Conservation (phyloP, 1,140 invertebrate species). For the Steinernema feltiae region DNA sequence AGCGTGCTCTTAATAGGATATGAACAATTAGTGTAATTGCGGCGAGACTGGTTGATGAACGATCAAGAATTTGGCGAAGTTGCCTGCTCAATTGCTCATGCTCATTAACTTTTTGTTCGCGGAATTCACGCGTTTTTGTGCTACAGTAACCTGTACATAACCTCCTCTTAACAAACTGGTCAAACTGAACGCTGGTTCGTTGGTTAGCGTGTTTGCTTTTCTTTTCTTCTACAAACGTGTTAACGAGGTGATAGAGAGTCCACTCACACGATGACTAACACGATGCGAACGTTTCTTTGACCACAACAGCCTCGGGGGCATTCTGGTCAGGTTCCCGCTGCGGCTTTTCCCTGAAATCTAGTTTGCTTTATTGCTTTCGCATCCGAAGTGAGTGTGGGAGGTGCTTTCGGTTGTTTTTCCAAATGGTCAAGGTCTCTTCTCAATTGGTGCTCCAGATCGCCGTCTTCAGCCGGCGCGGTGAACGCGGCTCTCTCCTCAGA, state of each 20-base stretch:
- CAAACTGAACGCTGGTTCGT: no score
- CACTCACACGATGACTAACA: not conserved
- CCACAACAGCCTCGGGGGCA: conserved; percentile 7
- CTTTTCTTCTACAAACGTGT: no score
- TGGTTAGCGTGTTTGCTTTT: no score
- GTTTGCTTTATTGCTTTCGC: conserved; percentile 4
- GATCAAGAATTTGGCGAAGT: not conserved
- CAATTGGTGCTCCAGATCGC: not conserved
- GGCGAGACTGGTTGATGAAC: not conserved
- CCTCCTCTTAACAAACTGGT: no score
- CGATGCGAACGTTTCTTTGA: not conserved
- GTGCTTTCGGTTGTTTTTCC: conserved; percentile 8
- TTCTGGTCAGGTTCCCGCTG: not conserved
- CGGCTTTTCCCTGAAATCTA: conserved; percentile 11
- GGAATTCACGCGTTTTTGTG: no score
- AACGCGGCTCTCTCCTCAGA: no score
- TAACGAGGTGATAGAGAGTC: not conserved
- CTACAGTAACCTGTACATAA: no score
- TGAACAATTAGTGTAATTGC: not conserved
- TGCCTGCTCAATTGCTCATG: no score
- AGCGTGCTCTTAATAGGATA: not conserved
- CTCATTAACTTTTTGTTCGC: no score
- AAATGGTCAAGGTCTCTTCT: not conserved
- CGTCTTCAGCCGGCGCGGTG: not conserved
- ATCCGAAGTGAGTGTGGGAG: conserved; percentile 11